These are phyloP conservation scores for Stenoptilia bipunctidactyla DNA, from an alignment of 2,888 invertebrate species.

Conservation along the genomic window DNA sequence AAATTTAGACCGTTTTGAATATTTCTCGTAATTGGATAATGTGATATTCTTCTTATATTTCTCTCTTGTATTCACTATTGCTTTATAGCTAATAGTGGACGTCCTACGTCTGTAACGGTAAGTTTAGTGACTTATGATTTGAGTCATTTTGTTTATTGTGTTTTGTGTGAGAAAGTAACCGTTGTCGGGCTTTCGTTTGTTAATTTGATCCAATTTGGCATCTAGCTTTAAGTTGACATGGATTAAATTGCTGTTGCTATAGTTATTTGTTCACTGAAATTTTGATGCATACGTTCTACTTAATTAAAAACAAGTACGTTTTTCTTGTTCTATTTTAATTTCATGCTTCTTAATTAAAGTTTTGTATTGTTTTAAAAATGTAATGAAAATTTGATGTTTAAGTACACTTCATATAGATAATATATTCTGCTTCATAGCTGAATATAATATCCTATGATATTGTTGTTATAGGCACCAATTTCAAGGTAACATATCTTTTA, in stretches of 20 bases:
- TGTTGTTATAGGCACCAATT: too few relatives aligned
- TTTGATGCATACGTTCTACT: too few relatives aligned
- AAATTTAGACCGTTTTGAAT: conserved; percentile 42
- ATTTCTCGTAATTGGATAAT: conserved; percentile 39
- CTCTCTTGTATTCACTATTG: conserved; percentile 10
- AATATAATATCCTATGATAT: too few relatives aligned
- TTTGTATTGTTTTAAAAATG: too few relatives aligned
- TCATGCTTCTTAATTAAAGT: too few relatives aligned
- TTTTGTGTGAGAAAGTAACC: conserved; percentile 59
- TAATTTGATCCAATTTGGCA: conserved; percentile 55
- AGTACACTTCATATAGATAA: too few relatives aligned
- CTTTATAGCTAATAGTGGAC: conserved; percentile 12
- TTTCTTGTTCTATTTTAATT: too few relatives aligned
- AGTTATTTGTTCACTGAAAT: conserved; percentile 20
- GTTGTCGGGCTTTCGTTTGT: conserved; percentile 46
- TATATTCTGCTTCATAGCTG: too few relatives aligned
- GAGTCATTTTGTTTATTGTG: conserved; percentile 51
- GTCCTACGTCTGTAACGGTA: conserved; percentile 30
- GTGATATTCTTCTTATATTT: conserved; percentile 19
- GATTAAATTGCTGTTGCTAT: conserved; percentile 48
- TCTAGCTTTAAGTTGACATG: conserved; percentile 38
- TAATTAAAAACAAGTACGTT: too few relatives aligned
- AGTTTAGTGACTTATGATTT: conserved; percentile 49
- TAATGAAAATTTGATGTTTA: too few relatives aligned
- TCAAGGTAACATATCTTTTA: too few relatives aligned